A percentile compares a stretch with the other conserved stretches of the same genome.
These are phyloP conservation scores for Diploscapter pachys DNA, from an alignment of 1,140 invertebrate genomes.

Conservation along the genomic window DNA sequence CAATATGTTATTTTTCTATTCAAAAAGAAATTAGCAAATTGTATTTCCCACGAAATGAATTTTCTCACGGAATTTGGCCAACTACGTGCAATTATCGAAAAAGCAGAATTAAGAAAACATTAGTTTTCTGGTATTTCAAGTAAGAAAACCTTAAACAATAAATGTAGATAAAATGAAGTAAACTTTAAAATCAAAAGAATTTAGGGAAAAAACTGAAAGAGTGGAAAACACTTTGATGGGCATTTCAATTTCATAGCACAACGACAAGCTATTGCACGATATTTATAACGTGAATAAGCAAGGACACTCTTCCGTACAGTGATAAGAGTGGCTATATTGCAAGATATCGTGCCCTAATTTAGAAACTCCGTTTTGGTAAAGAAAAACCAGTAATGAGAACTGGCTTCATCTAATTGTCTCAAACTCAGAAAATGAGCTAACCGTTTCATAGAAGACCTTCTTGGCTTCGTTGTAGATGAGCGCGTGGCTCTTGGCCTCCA, in stretches of 20 bases:
- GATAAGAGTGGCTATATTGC: constrained; percentile 5
- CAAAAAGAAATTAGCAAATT: too few species aligned
- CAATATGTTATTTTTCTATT: too few species aligned
- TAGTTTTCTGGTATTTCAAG: neutral
- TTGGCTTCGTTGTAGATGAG: constrained; percentile 16
- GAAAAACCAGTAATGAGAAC: too few species aligned
- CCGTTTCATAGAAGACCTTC: constrained; percentile 20
- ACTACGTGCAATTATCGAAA: neutral
- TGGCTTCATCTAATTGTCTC: constrained; percentile 4
- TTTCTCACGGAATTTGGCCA: too few species aligned
- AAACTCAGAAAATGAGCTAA: constrained; percentile 16
- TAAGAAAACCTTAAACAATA: neutral
- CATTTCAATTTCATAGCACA: neutral
- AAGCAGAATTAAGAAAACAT: neutral
- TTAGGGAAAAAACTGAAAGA: neutral
- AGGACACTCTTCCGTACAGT: neutral
- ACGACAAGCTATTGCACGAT: neutral
- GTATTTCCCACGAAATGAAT: too few species aligned
- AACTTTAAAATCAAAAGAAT: too few species aligned
- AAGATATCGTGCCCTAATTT: constrained; percentile 6
- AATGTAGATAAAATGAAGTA: neutral
- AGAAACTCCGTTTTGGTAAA: constrained; percentile 11
- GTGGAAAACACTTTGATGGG: neutral
- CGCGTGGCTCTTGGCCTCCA: constrained; percentile 10
- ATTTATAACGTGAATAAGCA: neutral